Percentiles rank a stretch among this genome's conserved stretches.
phyloP scores from a whole-genome alignment of 2,113 vertebrate species.

The Labeo catla region DNA sequence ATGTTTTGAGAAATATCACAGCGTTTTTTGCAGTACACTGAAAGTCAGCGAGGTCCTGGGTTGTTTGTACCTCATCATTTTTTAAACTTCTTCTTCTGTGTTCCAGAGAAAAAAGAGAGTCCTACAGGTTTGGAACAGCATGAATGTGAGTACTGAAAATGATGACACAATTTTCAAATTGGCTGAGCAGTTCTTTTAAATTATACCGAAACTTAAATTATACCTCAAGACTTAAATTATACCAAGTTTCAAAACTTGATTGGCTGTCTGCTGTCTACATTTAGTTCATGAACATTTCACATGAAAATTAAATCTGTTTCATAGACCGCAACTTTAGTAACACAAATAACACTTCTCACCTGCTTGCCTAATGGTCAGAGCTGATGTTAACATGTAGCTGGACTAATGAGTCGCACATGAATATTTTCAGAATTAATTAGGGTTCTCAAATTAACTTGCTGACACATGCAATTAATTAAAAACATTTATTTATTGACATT shows the following conservation, averaged over 20 bases:
- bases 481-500: not conserved
- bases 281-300: not conserved
- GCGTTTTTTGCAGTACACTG: not conserved
- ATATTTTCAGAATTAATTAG: not conserved
- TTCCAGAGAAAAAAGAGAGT: not conserved
- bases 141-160: not conserved
- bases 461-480: not conserved
- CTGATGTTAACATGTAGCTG: not conserved
- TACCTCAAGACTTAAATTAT: not conserved
- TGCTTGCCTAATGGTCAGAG: not conserved
- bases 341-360: not conserved
- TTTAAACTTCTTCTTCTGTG: not conserved
- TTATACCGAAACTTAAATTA: not conserved
- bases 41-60: not conserved
- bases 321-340: not conserved
- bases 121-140: not conserved
- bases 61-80: not conserved
- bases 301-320: not conserved
- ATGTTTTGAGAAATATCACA: no score
- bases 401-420: not conserved
- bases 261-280: not conserved
- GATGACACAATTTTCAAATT: not conserved
- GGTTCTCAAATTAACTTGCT: not conserved
- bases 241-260: not conserved
- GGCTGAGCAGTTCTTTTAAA: not conserved